Evolutionary conservation across 2,113 vertebrate genomes (phyloP), one percentile per base, ranked within the genome.

Genomic region (Lontra canadensis): DNA sequence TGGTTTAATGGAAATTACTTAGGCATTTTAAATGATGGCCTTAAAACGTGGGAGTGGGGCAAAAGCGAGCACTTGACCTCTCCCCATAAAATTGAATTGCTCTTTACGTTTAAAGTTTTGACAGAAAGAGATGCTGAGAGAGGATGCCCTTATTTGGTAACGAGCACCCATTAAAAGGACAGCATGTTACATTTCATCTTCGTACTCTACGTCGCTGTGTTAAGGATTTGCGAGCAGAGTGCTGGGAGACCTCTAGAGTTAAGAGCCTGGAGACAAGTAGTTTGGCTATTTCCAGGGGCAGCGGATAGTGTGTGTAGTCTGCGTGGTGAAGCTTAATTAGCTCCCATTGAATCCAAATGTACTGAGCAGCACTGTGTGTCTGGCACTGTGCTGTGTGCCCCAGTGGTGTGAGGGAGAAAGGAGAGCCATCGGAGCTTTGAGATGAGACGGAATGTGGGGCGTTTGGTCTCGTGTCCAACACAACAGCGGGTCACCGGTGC

Each of bases 71-170:
- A 59, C 80, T 97, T 95, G 86, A 93, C 73, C 44, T 93, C 74
- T 81, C 69, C 83, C 44, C 39, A 65, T 92, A 87, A 96, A 96
- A 92, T 4, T 85, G 85, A 94, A 67, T 89, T 94, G 59, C 34
- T 63, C 78, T 97, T 88, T 80, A 67, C 80, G 29, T 80, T 96
- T 84, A 55, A 94, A 90, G 47, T 96, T 96, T 92, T 93, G 76
- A 93, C 63, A 95, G 21, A 29, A 71, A n/a, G 31, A 26, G 47
- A 39, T 34, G 25, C 26, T 49, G 74, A 71, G 42, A 59, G 44
- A 23, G 74, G 74, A 79, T 34, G 42, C 67, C 85, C 81, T 91
- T 97, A 95, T 96, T 95, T 95, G 93, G 98, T 87, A 59, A 81
- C 11, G 69, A 90, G 90, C 49, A 59, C 79, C 90, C 74, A 78